phyloP scores from a whole-genome alignment of 1,140 invertebrate genomes.

The Scaptomyza montana region DNA sequence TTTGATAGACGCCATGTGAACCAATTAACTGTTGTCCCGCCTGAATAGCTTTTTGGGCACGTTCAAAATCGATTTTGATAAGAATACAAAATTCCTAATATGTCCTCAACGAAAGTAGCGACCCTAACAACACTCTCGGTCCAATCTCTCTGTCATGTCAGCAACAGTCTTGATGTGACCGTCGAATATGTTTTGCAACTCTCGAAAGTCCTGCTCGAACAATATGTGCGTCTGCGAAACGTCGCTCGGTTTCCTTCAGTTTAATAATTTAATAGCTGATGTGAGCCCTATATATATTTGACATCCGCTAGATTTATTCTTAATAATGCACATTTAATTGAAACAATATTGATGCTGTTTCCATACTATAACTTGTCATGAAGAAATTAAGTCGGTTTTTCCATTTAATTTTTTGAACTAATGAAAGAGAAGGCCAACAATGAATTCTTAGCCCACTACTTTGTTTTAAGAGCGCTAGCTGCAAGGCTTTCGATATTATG shows the following conservation, averaged over 20 bases:
- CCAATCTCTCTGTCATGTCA: constrained; percentile 94
- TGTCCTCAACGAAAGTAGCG: constrained; percentile 90
- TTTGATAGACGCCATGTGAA: constrained; percentile 87
- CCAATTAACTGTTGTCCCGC: constrained; percentile 90
- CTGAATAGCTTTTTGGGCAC: constrained; percentile 90
- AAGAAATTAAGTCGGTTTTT: too few relatives aligned
- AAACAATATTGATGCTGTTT: too few relatives aligned
- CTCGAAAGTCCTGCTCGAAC: constrained; percentile 95
- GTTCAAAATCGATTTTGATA: constrained; percentile 91
- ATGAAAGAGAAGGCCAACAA: too few relatives aligned
- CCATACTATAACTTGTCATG: too few relatives aligned
- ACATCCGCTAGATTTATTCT: too few relatives aligned
- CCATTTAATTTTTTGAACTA: too few relatives aligned
- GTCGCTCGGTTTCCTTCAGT: constrained; percentile 96
- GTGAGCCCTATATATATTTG: too few relatives aligned
- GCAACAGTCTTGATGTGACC: constrained; percentile 89
- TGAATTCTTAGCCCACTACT: too few relatives aligned
- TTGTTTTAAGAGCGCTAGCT: too few relatives aligned
- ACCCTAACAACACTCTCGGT: constrained; percentile 91
- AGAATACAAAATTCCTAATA: constrained; percentile 89
- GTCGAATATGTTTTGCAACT: constrained; percentile 90
- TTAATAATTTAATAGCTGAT: too few relatives aligned
- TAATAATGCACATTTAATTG: too few relatives aligned
- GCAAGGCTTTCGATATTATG: too few relatives aligned
- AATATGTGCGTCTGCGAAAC: constrained; percentile 96